Conservation (phyloP, 2,888 invertebrate genomes). For the Itoplectis maculator region DNA sequence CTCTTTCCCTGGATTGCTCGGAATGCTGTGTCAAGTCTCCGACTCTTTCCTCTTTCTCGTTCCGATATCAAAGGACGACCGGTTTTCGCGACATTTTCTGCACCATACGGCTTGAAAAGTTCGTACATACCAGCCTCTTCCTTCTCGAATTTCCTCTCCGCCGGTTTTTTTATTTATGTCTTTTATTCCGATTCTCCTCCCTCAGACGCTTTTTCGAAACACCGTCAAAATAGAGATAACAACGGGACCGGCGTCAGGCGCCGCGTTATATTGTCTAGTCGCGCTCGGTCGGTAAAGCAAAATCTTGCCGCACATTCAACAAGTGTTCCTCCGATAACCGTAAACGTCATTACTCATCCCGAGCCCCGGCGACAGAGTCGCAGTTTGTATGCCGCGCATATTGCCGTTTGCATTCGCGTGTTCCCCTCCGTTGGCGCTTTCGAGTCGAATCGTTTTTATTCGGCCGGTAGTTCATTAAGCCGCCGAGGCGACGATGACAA, state of each 20-base stretch:
- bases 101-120: background rate
- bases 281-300: conserved; percentile 12
- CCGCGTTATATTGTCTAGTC: conserved; percentile 28
- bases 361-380: conserved; percentile 26
- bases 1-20: conserved; percentile 38
- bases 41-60: conserved; percentile 21
- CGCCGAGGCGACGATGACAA: conserved; percentile 53
- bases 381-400: background rate
- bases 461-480: conserved; percentile 49
- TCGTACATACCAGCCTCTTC: conserved; percentile 6
- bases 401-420: conserved; percentile 8
- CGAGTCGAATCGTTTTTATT: conserved; percentile 43
- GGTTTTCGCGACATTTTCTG: conserved; percentile 49
- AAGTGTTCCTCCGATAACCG: conserved; percentile 69
- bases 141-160: conserved; percentile 25
- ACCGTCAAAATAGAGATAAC: conserved; percentile 4
- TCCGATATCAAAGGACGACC: conserved; percentile 35
- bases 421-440: background rate
- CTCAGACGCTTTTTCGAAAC: conserved; percentile 10
- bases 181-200: too few species aligned
- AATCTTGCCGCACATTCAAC: conserved; percentile 64
- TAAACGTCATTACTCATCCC: conserved; percentile 68
- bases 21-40: conserved; percentile 12
- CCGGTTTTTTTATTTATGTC: background rate
- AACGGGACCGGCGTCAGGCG: background rate